These are phyloP conservation scores for Aricia artaxerxes DNA, from an alignment of 2,888 invertebrate genomes.

Conservation along the genomic window DNA sequence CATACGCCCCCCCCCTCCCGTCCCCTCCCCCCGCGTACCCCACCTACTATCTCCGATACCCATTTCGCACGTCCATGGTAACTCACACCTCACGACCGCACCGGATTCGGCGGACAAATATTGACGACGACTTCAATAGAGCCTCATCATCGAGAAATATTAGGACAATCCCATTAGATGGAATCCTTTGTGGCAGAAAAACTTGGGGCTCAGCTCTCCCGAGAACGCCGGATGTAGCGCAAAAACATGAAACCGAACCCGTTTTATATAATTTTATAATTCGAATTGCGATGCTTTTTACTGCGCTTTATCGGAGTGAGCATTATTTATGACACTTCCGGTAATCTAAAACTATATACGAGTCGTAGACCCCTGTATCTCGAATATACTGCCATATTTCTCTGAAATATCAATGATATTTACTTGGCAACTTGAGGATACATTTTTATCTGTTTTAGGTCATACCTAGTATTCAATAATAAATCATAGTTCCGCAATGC, in stretches of 20 bases:
- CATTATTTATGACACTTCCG: slow-evolving; percentile 43
- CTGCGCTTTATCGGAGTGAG: slow-evolving; percentile 37
- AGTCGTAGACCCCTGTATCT: not conserved
- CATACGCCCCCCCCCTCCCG: slow-evolving; percentile 51
- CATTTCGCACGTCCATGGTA: slow-evolving; percentile 57
- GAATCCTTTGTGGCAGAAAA: slow-evolving; percentile 41
- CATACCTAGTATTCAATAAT: not conserved
- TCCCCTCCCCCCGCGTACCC: slow-evolving; percentile 44
- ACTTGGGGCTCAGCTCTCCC: slow-evolving; percentile 39
- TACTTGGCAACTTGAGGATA: not conserved
- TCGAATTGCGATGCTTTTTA: slow-evolving; percentile 42
- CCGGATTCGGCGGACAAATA: slow-evolving; percentile 37
- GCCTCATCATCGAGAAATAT: slow-evolving; percentile 3
- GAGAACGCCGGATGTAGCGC: slow-evolving; percentile 46
- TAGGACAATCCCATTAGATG: slow-evolving; percentile 24
- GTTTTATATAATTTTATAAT: slow-evolving; percentile 46
- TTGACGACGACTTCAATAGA: slow-evolving; percentile 23
- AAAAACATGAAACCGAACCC: slow-evolving; percentile 51
- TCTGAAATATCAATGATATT: not conserved
- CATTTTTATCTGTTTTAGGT: not conserved
- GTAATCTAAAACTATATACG: slow-evolving; percentile 35
- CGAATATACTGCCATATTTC: not conserved
- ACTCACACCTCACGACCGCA: slow-evolving; percentile 63
- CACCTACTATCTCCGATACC: slow-evolving; percentile 46
- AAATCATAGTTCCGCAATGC: slow-evolving; percentile 6